Conservation (phyloP, 2,113 vertebrate species). For the Lepidiolamprologus cunningtoni region DNA sequence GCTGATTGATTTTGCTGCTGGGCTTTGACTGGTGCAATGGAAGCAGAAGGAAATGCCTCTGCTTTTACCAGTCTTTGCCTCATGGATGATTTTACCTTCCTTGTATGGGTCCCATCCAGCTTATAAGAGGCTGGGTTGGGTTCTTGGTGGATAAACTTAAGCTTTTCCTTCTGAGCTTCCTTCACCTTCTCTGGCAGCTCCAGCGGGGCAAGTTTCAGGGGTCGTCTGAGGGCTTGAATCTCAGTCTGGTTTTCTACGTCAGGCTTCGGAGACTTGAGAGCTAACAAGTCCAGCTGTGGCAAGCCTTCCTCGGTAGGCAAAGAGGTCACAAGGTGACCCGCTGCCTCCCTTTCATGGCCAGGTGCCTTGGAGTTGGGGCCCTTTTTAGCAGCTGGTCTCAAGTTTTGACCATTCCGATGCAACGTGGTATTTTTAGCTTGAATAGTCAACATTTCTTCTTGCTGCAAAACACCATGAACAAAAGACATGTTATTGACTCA, state of each 20-base stretch:
- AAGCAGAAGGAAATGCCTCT: not conserved
- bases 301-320: not conserved
- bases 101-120: not conserved
- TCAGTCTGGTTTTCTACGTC: slow-evolving; percentile 35
- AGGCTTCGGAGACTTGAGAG: not conserved
- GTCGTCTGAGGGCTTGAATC: slow-evolving; percentile 46
- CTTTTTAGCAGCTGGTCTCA: slow-evolving; percentile 57
- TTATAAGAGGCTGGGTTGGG: slow-evolving; percentile 40
- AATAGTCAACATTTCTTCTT: slow-evolving; percentile 43
- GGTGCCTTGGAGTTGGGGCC: slow-evolving; percentile 46
- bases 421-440: slow-evolving; percentile 60
- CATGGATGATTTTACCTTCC: slow-evolving; percentile 28
- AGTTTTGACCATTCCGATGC: slow-evolving; percentile 61
- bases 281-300: slow-evolving; percentile 9
- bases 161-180: slow-evolving; percentile 71
- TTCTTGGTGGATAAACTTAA: slow-evolving; percentile 60
- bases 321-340: slow-evolving; percentile 14
- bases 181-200: slow-evolving; percentile 67
- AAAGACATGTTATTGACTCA: slow-evolving; percentile 10
- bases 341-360: slow-evolving; percentile 22
- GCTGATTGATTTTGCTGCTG: not conserved
- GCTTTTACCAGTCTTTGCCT: not conserved
- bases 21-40: slow-evolving; percentile 2
- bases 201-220: slow-evolving; percentile 71
- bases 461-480: slow-evolving; percentile 31